Percentiles rank a stretch among this genome's conserved stretches.
phyloP scores from a whole-genome alignment of 1,140 invertebrate genomes.

The Diachasma alloeum region DNA sequence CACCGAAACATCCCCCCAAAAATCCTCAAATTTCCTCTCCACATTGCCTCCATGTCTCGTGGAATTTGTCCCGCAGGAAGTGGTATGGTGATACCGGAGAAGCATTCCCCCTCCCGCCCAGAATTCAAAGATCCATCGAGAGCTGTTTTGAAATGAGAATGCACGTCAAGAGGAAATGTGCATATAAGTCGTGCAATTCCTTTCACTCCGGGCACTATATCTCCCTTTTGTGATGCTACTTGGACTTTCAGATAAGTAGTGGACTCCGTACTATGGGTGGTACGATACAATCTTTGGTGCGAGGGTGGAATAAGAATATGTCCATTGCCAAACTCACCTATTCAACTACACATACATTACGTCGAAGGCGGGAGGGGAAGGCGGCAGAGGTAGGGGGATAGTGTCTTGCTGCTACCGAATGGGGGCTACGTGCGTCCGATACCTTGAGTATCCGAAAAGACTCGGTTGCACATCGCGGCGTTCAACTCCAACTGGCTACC shows the following conservation, averaged over 20 bases:
- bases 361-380: too few relatives aligned
- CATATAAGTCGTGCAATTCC: neutral
- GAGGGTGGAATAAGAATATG: slow-evolving; percentile 10
- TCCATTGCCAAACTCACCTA: neutral
- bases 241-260: neutral
- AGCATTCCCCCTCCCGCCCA: neutral
- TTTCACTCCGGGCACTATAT: neutral
- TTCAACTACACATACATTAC: neutral
- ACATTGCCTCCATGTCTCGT: too few relatives aligned
- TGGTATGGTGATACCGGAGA: neutral
- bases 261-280: neutral
- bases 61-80: neutral
- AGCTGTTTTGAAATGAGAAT: neutral
- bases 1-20: too few relatives aligned
- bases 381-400: neutral
- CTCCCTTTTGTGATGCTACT: neutral
- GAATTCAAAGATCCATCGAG: neutral
- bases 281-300: slow-evolving; percentile 12
- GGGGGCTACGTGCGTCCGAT: neutral
- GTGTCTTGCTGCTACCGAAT: neutral
- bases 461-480: neutral
- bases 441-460: neutral
- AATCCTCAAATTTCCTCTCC: too few relatives aligned
- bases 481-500: neutral
- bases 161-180: neutral